Percentiles rank a stretch among this genome's conserved stretches.
These are phyloP conservation scores for Phengaris alcon DNA, from an alignment of 2,888 invertebrate genomes.

Conservation along the genomic window DNA sequence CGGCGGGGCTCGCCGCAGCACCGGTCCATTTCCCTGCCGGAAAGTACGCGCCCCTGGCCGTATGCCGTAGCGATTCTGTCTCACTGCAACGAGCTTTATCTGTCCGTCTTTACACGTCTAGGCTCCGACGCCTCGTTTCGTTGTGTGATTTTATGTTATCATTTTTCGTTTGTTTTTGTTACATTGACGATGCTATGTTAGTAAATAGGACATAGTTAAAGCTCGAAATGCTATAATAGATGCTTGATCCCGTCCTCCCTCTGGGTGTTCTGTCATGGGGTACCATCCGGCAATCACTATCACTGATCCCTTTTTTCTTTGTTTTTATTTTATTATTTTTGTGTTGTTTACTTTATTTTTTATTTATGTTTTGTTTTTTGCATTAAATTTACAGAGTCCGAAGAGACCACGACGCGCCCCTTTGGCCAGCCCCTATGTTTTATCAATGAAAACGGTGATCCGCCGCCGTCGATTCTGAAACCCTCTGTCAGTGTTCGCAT, in stretches of 20 bases:
- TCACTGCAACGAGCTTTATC: constrained; percentile 71
- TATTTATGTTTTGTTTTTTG: constrained; percentile 50
- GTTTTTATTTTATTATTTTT: constrained; percentile 43
- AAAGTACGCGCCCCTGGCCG: constrained; percentile 84
- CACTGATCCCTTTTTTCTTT: constrained; percentile 38
- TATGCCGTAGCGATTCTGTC: constrained; percentile 66
- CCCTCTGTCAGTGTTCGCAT: constrained; percentile 75
- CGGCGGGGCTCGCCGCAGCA: constrained; percentile 85
- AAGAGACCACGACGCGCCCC: constrained; percentile 82
- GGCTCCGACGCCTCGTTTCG: constrained; percentile 67
- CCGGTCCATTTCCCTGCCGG: constrained; percentile 91
- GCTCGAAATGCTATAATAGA: constrained; percentile 65
- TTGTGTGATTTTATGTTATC: constrained; percentile 66
- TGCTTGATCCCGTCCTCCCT: constrained; percentile 66
- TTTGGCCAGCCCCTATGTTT: constrained; percentile 90
- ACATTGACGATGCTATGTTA: constrained; percentile 71
- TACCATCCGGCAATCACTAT: constrained; percentile 40
- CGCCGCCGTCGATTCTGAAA: constrained; percentile 75
- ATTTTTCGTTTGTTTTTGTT: constrained; percentile 51
- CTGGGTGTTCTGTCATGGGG: constrained; percentile 52
- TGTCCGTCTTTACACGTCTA: constrained; percentile 62
- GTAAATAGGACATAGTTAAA: constrained; percentile 67
- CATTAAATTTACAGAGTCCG: constrained; percentile 74
- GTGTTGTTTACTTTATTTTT: constrained; percentile 47
- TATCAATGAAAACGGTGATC: constrained; percentile 77